Evolutionary conservation across 2,797 vertebrate genomes (phyloP), one percentile per base, ranked within the genome.

Genomic region (Simalia tracyae): DNA sequence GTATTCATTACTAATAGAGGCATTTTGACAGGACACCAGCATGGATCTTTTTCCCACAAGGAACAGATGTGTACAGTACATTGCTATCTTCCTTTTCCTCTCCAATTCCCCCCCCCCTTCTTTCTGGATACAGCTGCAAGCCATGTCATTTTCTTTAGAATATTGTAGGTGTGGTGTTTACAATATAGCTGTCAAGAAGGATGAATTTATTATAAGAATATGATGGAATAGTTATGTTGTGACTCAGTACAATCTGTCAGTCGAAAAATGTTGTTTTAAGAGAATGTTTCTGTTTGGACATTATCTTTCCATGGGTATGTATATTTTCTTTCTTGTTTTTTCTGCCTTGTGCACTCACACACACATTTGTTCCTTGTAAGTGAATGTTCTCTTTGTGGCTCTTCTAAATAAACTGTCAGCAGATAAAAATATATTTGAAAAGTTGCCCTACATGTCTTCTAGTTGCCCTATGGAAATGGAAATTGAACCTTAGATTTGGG

Each of bases 1-100:
- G 96, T 96, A 95, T 95, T 97, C 94, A 60, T 97, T 96, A 94
- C 94, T 97, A 97, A 96, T 95, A 94, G 95, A 97, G 95, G 89
- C 93, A 92, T 94, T 96, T 94, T 92, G 96, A 96, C 97, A 96
- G 95, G 95, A 94, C 94, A 96, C 90, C 94, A 94, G 89, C 88
- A 92, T n/a, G 92, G 92, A 90, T 94, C 36, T 84, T 94, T 94
- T 95, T 92, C 95, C 95, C 96, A 91, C 95, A 93, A 92, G 42
- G 90, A 94, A 64, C 97, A 97, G 96, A 95, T 96, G 95, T 96
- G 92, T 85, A 59, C 31, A 92, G 94, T 46, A 84, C 36, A 2
- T 57, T 93, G 94, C 95, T 92, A 86, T 90, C 63, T 92, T 89
- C 76, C 68, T 89, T 88, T 89, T 50, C 57, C 85, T 92, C 46